Conservation (phyloP, 2,113 vertebrate genomes). For the Chloroceryle aenea region DNA sequence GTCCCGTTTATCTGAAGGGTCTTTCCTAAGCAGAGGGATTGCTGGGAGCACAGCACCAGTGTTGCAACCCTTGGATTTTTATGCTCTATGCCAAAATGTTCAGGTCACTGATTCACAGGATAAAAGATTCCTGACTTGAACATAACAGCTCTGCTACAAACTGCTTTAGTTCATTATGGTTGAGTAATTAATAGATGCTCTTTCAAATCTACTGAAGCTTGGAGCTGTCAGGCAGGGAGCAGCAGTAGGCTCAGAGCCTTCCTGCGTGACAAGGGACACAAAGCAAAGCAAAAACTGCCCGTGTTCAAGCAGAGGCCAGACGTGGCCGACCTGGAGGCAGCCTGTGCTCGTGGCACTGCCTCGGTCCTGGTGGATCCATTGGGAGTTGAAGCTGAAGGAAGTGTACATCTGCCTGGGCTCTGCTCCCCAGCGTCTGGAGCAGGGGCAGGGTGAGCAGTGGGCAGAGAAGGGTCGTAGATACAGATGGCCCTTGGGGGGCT, state of each 20-base stretch:
- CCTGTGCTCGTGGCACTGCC: background rate
- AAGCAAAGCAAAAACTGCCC: background rate
- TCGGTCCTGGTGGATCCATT: accelerated
- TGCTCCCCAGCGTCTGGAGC: background rate
- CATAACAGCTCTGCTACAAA: constrained; percentile 4
- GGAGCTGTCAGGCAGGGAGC: background rate
- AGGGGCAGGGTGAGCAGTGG: background rate
- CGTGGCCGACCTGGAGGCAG: background rate
- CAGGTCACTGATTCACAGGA: background rate
- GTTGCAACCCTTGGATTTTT: background rate
- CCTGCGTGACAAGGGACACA: background rate
- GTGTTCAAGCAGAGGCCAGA: no score
- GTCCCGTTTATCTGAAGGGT: background rate
- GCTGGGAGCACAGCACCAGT: background rate
- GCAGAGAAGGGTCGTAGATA: no score
- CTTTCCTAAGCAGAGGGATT: background rate
- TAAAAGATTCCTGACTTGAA: background rate
- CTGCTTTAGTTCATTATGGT: constrained; percentile 1
- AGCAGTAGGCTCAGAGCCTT: background rate
- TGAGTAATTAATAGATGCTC: background rate
- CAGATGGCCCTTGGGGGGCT: accelerated
- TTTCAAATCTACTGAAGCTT: background rate
- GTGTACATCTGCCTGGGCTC: background rate
- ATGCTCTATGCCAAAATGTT: background rate
- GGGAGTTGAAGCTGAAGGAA: background rate